Conservation (phyloP, 2,888 invertebrate species). For the Aethes cnicana region DNA sequence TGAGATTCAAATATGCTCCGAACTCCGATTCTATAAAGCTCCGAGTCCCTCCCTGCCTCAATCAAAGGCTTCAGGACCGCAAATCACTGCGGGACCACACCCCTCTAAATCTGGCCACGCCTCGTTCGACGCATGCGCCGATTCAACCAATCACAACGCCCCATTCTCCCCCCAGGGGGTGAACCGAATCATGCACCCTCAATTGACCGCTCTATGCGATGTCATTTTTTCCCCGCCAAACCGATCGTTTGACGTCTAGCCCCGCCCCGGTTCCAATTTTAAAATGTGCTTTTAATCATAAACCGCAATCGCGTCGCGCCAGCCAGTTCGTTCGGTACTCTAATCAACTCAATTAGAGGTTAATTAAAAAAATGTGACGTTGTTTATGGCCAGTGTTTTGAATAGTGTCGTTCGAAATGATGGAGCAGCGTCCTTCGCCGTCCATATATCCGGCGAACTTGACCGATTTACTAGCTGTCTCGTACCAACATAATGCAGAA, state of each 20-base stretch:
- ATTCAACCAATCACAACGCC: slow-evolving; percentile 54
- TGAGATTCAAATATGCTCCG: too few relatives aligned
- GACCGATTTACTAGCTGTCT: slow-evolving; percentile 61
- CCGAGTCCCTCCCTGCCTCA: slow-evolving; percentile 59
- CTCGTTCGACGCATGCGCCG: slow-evolving; percentile 62
- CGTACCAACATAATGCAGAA: slow-evolving; percentile 61
- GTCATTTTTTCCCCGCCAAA: slow-evolving; percentile 75
- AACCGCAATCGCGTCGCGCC: slow-evolving; percentile 59
- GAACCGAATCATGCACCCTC: slow-evolving; percentile 53
- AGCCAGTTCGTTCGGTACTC: slow-evolving; percentile 52
- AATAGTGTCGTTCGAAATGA: slow-evolving; percentile 46
- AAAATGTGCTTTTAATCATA: slow-evolving; percentile 67
- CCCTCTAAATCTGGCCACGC: slow-evolving; percentile 71
- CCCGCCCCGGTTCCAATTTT: slow-evolving; percentile 66
- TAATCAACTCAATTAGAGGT: slow-evolving; percentile 33
- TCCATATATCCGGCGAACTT: slow-evolving; percentile 64
- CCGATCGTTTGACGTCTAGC: slow-evolving; percentile 64
- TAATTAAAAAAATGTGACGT: slow-evolving; percentile 29
- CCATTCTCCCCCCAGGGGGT: slow-evolving; percentile 49
- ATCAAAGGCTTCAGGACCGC: slow-evolving; percentile 77
- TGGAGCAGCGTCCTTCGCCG: slow-evolving; percentile 65
- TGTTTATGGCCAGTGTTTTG: slow-evolving; percentile 12
- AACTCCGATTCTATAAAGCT: neutral
- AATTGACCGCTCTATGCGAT: slow-evolving; percentile 72
- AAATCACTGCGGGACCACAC: slow-evolving; percentile 78